A percentile compares a stretch with the other conserved stretches of the same genome.
Evolutionary conservation across 1,140 invertebrate genomes (phyloP).

Genomic region (Cylas formicarius): DNA sequence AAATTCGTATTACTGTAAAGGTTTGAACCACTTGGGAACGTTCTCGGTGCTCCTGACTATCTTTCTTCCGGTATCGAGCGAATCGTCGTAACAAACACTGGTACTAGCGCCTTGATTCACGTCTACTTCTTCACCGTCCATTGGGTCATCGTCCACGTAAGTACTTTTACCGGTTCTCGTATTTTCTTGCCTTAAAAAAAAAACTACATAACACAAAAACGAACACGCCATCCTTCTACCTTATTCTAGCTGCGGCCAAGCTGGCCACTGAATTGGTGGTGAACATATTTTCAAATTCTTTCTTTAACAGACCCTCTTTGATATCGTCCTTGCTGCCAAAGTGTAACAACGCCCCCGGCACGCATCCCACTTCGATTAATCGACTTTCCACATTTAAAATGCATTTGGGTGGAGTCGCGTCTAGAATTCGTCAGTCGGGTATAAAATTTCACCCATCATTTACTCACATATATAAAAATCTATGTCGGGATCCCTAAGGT

Average conservation of each 20-base stretch:
- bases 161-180: constrained; percentile 20
- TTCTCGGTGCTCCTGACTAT: constrained; percentile 30
- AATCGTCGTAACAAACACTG: constrained; percentile 17
- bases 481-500: constrained; percentile 52
- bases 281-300: constrained; percentile 43
- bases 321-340: constrained; percentile 48
- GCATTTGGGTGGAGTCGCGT: constrained; percentile 67
- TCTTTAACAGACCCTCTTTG: constrained; percentile 36
- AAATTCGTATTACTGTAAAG: too few relatives aligned
- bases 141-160: constrained; percentile 11
- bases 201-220: constrained; percentile 4
- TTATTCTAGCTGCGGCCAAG: constrained; percentile 42
- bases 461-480: constrained; percentile 70
- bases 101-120: constrained; percentile 34
- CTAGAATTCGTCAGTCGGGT: constrained; percentile 49
- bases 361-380: constrained; percentile 61
- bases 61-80: constrained; percentile 24
- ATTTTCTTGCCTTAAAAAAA: constrained; percentile 27
- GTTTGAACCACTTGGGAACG: constrained; percentile 46
- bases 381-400: constrained; percentile 49
- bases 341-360: constrained; percentile 68
- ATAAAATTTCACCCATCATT: too few relatives aligned
- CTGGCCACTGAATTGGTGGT: constrained; percentile 43
- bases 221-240: constrained; percentile 31
- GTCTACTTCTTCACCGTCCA: constrained; percentile 13